Conservation (phyloP, 2,888 invertebrate species). For the Ecdyonurus torrentis region DNA sequence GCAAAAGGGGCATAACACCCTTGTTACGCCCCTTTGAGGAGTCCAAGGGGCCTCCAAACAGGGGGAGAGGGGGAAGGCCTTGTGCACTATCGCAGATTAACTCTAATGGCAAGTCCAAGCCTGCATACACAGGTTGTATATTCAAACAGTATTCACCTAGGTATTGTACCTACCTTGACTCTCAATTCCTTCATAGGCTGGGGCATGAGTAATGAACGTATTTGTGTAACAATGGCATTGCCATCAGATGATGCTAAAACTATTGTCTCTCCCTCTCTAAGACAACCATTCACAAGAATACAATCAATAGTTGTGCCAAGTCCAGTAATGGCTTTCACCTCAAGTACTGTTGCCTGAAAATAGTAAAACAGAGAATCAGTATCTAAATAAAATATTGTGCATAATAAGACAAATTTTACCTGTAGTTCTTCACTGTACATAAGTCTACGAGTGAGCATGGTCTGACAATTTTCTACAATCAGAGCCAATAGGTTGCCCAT, state of each 20-base stretch:
- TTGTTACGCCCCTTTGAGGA: too few relatives aligned
- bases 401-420: slow-evolving; percentile 31
- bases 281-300: slow-evolving; percentile 90
- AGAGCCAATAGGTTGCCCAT: slow-evolving; percentile 94
- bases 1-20: too few relatives aligned
- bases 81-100: too few relatives aligned
- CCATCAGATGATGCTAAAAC: slow-evolving; percentile 96
- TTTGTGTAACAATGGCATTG: slow-evolving; percentile 86
- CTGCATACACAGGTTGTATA: too few relatives aligned
- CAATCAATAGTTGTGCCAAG: slow-evolving; percentile 98
- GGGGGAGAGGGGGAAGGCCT: too few relatives aligned
- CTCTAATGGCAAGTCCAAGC: too few relatives aligned
- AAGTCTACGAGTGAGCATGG: slow-evolving; percentile 69
- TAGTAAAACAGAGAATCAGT: background rate
- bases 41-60: too few relatives aligned
- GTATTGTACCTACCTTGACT: too few relatives aligned
- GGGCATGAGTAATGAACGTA: slow-evolving; percentile 92
- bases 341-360: slow-evolving; percentile 27
- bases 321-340: slow-evolving; percentile 91
- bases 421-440: slow-evolving; percentile 87
- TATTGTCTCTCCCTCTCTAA: slow-evolving; percentile 86
- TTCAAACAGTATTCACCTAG: too few relatives aligned
- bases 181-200: slow-evolving; percentile 94
- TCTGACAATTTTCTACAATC: slow-evolving; percentile 85
- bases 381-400: background rate